A percentile compares a stretch with the other conserved stretches of the same genome.
Evolutionary conservation across 2,113 vertebrate genomes (phyloP).

Genomic region (Sinocyclocheilus anshuiensis): DNA sequence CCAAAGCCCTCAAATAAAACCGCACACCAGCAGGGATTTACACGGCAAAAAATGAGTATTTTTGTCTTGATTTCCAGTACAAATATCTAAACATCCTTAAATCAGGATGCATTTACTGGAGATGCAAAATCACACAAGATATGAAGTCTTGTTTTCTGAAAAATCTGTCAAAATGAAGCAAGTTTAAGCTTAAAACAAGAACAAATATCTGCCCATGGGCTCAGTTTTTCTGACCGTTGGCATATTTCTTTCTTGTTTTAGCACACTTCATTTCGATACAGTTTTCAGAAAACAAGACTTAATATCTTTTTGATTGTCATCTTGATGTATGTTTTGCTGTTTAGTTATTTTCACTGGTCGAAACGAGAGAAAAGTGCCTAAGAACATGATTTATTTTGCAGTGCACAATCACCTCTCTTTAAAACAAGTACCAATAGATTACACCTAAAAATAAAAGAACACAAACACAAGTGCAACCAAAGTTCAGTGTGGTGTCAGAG

Average conservation of each 20-base stretch:
- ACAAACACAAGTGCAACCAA: neutral
- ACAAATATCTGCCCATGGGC: no score
- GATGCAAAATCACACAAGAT: neutral
- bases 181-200: no score
- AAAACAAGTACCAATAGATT: neutral
- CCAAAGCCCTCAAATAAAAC: neutral
- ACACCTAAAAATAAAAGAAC: neutral
- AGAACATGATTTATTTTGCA: neutral
- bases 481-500: neutral
- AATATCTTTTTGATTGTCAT: neutral
- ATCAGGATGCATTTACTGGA: neutral
- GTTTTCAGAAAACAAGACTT: neutral
- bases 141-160: neutral
- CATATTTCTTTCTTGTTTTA: no score
- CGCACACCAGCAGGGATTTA: neutral
- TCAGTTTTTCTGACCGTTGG: no score
- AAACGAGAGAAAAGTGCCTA: neutral
- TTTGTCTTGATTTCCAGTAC: neutral
- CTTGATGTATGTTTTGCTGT: neutral
- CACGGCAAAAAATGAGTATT: neutral
- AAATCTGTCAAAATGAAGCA: no score
- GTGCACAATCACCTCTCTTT: neutral
- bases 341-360: neutral
- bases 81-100: neutral
- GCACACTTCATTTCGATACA: neutral